Percentiles rank a stretch among this genome's conserved stretches.
Evolutionary conservation across 2,113 vertebrate genomes (phyloP).

Genomic region (Elaphurus davidianus): DNA sequence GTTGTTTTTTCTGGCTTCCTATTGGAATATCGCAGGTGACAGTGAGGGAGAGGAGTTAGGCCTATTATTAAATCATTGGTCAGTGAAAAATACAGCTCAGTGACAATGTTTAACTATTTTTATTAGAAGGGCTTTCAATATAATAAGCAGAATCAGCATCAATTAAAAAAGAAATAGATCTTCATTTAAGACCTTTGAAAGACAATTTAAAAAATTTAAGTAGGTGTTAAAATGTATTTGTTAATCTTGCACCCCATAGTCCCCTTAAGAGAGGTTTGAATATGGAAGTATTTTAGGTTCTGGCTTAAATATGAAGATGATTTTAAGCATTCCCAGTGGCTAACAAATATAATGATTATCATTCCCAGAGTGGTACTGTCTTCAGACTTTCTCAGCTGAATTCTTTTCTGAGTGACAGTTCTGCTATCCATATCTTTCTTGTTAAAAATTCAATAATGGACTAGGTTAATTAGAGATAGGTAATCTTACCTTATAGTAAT

Average conservation of each 20-base stretch:
- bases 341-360: not conserved
- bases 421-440: conserved; percentile 33
- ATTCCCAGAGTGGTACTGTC: not conserved
- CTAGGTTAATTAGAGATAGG: conserved; percentile 58
- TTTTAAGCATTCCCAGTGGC: conserved; percentile 37
- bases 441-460: conserved; percentile 27
- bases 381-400: conserved; percentile 14
- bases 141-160: not conserved
- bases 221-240: conserved; percentile 31
- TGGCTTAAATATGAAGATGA: conserved; percentile 31
- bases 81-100: not conserved
- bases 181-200: conserved; percentile 37
- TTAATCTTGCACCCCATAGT: not conserved
- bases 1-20: not conserved
- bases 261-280: conserved; percentile 32
- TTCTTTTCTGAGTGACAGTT: conserved; percentile 52
- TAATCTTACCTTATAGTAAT: conserved; percentile 51
- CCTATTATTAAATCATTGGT: not conserved
- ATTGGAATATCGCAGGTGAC: not conserved
- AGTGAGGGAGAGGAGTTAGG: not conserved
- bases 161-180: not conserved
- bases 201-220: not conserved
- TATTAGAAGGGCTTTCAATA: conserved; percentile 28
- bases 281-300: not conserved
- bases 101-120: not conserved